Conservation (phyloP, 1,140 invertebrate genomes). For the Varroa destructor region DNA sequence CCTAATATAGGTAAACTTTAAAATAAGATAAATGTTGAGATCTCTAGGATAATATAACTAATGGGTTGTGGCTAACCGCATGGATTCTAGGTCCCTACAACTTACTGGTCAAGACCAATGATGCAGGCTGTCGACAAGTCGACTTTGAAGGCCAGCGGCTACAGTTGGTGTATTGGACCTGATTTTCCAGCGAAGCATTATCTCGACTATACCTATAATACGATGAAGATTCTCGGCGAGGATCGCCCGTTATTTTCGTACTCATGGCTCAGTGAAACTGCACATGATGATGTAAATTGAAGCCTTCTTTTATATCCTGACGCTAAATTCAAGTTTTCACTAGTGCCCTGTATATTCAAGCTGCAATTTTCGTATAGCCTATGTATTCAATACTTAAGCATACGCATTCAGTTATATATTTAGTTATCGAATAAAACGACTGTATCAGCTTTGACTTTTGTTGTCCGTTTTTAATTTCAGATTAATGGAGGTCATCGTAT, state of each 20-base stretch:
- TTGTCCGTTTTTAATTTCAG: not conserved
- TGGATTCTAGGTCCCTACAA: conserved; percentile 8
- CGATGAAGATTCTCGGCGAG: not conserved
- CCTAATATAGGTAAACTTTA: too few relatives aligned
- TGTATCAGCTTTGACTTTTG: too few relatives aligned
- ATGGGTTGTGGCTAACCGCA: too few relatives aligned
- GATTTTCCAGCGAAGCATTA: conserved; percentile 23
- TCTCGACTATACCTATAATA: conserved; percentile 19
- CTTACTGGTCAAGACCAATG: conserved; percentile 22
- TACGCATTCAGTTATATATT: too few relatives aligned
- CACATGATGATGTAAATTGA: not conserved
- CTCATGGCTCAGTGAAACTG: conserved; percentile 22
- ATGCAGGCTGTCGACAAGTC: conserved; percentile 15
- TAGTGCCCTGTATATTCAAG: too few relatives aligned
- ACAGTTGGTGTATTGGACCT: conserved; percentile 7
- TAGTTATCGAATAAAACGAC: too few relatives aligned
- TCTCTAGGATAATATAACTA: too few relatives aligned
- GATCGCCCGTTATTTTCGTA: conserved; percentile 16
- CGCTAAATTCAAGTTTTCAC: too few relatives aligned
- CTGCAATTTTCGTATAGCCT: too few relatives aligned
- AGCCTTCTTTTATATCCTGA: too few relatives aligned
- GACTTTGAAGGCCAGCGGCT: not conserved
- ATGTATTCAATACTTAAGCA: too few relatives aligned
- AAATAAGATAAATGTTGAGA: too few relatives aligned
- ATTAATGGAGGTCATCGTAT: not conserved